These are phyloP conservation scores for Nasalis larvatus DNA, from an alignment of 2,113 vertebrate species.

Conservation along the genomic window DNA sequence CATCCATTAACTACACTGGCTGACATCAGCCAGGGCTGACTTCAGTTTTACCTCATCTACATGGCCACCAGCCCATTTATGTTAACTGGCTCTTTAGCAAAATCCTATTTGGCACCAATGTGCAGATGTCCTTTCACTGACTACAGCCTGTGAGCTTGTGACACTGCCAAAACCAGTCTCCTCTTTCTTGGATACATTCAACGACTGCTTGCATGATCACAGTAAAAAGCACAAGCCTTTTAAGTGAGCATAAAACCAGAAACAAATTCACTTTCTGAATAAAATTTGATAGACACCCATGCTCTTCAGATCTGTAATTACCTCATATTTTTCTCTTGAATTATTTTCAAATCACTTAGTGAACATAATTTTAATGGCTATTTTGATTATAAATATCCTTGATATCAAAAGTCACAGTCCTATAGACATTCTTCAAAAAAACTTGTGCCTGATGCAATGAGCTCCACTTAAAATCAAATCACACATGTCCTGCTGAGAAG, in stretches of 20 bases:
- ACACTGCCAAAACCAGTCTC: not conserved
- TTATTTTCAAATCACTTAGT: not conserved
- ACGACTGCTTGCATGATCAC: not conserved
- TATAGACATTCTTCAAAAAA: not conserved
- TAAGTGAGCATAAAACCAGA: not conserved
- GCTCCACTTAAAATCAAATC: slow-evolving; percentile 7
- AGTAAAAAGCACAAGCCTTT: not conserved
- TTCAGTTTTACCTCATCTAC: not conserved
- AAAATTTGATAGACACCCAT: slow-evolving; percentile 7
- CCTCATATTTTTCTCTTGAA: not conserved
- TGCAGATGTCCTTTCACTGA: not conserved
- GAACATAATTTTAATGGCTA: slow-evolving; percentile 26
- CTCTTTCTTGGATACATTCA: not conserved
- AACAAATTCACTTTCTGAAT: not conserved
- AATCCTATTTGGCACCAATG: not conserved
- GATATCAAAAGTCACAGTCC: not conserved
- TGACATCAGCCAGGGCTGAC: not conserved
- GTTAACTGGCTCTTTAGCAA: not conserved
- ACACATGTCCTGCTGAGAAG: not conserved
- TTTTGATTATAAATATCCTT: slow-evolving; percentile 24
- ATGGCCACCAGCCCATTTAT: not conserved
- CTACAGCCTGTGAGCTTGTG: not conserved
- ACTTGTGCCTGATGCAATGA: not conserved
- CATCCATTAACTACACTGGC: not conserved
- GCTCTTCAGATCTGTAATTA: slow-evolving; percentile 1